Percentiles rank a stretch among this genome's conserved stretches.
Conservation (phyloP, 2,113 vertebrate species). For the Sprattus sprattus region DNA sequence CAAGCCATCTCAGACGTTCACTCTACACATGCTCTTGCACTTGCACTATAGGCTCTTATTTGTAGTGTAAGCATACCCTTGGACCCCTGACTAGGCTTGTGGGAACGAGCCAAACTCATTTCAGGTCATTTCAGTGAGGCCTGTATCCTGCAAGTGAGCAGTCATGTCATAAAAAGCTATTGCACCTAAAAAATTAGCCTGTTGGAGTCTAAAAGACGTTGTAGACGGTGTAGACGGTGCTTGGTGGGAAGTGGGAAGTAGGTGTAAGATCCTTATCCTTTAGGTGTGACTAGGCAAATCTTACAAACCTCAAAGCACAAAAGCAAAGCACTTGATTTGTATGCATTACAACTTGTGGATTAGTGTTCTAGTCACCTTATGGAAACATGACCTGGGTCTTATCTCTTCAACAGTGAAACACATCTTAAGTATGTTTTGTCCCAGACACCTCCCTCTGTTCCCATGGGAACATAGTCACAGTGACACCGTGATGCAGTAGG, state of each 20-base stretch:
- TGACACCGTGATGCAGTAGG: neutral
- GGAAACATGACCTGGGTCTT: neutral
- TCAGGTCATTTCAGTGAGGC: neutral
- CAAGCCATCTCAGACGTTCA: neutral
- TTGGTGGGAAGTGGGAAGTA: neutral
- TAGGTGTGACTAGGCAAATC: neutral
- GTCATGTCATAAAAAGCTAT: neutral
- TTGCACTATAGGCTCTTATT: neutral
- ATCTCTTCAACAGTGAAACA: neutral
- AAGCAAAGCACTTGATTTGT: neutral
- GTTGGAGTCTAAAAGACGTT: neutral
- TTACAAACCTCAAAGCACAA: neutral
- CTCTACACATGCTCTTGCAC: neutral
- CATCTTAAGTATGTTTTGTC: neutral
- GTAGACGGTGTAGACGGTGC: too few relatives aligned
- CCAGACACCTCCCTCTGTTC: neutral
- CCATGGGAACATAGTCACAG: constrained; percentile 12
- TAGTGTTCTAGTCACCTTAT: neutral
- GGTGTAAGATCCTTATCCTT: neutral
- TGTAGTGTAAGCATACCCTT: neutral
- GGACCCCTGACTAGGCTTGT: neutral
- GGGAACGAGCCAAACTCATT: too few relatives aligned
- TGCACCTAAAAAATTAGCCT: neutral
- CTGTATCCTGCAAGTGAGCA: neutral
- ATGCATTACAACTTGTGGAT: neutral